Evolutionary conservation across 2,888 invertebrate species (phyloP).

Genomic region (Diabrotica balteata): DNA sequence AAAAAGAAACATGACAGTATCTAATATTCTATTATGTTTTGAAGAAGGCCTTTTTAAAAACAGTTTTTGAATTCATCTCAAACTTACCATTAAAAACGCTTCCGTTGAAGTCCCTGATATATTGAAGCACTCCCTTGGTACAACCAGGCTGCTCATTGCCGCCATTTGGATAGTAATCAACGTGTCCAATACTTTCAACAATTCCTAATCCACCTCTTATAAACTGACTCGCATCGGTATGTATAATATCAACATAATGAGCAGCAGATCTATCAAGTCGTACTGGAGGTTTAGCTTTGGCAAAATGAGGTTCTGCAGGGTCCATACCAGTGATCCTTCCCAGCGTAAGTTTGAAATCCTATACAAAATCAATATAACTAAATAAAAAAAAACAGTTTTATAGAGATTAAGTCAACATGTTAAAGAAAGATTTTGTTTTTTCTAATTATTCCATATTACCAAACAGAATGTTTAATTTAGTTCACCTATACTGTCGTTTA

Average conservation of each 20-base stretch:
- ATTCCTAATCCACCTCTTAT: slow-evolving; percentile 83
- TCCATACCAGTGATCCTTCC: slow-evolving; percentile 88
- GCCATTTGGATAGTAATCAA: slow-evolving; percentile 92
- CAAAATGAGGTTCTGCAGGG: slow-evolving; percentile 92
- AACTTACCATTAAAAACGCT: slow-evolving; percentile 67
- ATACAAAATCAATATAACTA: slow-evolving; percentile 43
- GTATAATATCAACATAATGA: slow-evolving; percentile 87
- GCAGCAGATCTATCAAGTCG: slow-evolving; percentile 88
- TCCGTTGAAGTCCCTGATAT: slow-evolving; percentile 69
- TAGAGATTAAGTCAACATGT: no score
- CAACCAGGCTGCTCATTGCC: slow-evolving; percentile 81
- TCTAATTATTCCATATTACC: no score
- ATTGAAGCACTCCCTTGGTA: slow-evolving; percentile 67
- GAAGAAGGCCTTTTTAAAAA: no score
- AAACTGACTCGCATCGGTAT: slow-evolving; percentile 83
- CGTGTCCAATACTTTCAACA: slow-evolving; percentile 82
- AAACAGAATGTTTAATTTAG: no score
- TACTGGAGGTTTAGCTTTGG: slow-evolving; percentile 79
- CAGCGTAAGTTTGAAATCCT: slow-evolving; percentile 72
- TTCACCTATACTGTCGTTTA: no score
- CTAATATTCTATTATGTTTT: no score
- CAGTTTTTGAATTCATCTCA: no score
- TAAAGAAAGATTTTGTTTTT: no score
- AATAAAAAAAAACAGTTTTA: neutral
- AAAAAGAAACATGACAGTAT: no score